Conservation (phyloP, 2,113 vertebrate genomes). For the Genyomyrus donnyi region DNA sequence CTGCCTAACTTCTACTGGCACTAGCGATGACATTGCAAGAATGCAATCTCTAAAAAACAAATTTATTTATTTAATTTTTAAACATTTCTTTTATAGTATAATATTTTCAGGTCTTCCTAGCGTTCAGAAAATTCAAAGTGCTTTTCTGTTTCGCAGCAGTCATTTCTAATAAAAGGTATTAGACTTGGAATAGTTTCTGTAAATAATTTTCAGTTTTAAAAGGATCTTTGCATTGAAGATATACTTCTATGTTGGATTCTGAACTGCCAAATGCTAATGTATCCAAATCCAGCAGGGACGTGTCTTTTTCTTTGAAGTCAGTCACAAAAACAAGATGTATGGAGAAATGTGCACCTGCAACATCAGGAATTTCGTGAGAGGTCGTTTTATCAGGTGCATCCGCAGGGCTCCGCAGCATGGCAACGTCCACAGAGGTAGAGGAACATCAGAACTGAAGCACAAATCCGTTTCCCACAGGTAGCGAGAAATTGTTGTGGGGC, state of each 20-base stretch:
- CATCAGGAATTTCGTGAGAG: constrained; percentile 39
- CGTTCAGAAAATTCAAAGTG: constrained; percentile 63
- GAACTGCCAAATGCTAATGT: constrained; percentile 67
- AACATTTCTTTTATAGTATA: constrained; percentile 54
- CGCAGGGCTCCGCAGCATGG: constrained; percentile 32
- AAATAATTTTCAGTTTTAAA: constrained; percentile 45
- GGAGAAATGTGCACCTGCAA: constrained; percentile 36
- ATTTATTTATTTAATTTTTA: constrained; percentile 51
- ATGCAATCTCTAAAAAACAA: constrained; percentile 59
- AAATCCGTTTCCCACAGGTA: constrained; percentile 57
- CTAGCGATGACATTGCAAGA: constrained; percentile 85
- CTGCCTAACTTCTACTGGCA: constrained; percentile 78
- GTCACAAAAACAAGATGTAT: constrained; percentile 23
- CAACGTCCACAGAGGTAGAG: not conserved
- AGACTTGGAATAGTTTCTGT: constrained; percentile 83
- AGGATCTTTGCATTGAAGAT: constrained; percentile 50
- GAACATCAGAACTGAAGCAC: constrained; percentile 57
- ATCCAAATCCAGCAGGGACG: constrained; percentile 55
- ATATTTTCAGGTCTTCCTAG: constrained; percentile 75
- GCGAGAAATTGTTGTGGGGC: constrained; percentile 22
- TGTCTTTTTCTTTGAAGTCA: constrained; percentile 45
- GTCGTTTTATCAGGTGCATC: constrained; percentile 29
- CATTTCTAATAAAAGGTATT: constrained; percentile 86
- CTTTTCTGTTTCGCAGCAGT: constrained; percentile 89
- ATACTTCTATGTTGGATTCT: constrained; percentile 54